phyloP scores from a whole-genome alignment of 2,113 vertebrate species.

The Triplophysa tibetana region DNA sequence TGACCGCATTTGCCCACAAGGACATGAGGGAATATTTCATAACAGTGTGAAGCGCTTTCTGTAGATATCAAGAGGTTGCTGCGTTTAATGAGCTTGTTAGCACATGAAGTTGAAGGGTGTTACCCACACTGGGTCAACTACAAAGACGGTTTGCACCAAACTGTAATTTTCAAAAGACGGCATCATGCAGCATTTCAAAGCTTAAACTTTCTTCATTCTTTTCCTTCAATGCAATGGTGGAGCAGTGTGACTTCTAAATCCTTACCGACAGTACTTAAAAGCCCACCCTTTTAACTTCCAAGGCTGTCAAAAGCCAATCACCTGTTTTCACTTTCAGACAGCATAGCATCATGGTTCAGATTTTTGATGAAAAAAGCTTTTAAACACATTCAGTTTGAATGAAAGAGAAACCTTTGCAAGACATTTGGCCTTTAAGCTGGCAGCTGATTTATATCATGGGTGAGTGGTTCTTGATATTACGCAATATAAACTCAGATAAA shows the following conservation, averaged over 20 bases:
- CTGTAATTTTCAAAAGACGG: background rate
- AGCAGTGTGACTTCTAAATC: background rate
- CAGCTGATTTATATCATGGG: background rate
- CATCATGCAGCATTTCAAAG: background rate
- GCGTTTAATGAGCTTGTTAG: constrained; percentile 24
- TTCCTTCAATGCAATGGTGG: background rate
- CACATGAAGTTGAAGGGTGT: constrained; percentile 9
- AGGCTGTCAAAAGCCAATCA: background rate
- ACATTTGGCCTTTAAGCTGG: background rate
- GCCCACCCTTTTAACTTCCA: background rate
- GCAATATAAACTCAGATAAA: background rate
- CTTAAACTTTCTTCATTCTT: background rate
- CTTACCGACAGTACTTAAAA: background rate
- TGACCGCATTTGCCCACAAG: background rate
- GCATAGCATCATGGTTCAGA: background rate
- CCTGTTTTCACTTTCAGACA: background rate
- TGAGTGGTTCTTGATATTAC: background rate
- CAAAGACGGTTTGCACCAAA: background rate
- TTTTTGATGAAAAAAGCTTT: background rate
- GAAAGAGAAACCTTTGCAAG: background rate
- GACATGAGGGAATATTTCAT: background rate
- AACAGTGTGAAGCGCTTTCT: background rate
- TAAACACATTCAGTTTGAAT: background rate
- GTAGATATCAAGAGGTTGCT: constrained; percentile 1
- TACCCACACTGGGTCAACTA: background rate